Conservation (phyloP, 2,888 invertebrate genomes). For the Pandemis corylana region DNA sequence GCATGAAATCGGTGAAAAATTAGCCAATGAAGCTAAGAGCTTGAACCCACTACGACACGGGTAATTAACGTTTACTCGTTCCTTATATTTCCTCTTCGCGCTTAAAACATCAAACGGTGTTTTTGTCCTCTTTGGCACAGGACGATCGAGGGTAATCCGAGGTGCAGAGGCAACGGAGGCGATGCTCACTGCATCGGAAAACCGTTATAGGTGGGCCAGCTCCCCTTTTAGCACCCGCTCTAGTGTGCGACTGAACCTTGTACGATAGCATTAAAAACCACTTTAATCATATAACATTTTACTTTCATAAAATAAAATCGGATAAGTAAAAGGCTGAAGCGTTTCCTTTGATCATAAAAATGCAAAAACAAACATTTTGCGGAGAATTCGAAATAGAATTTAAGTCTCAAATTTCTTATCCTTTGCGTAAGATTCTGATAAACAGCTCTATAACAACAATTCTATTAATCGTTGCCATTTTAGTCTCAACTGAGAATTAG, state of each 20-base stretch:
- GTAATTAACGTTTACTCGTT: slow-evolving; percentile 59
- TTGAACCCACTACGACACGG: slow-evolving; percentile 52
- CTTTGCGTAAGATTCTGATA: background rate
- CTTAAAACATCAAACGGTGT: slow-evolving; percentile 61
- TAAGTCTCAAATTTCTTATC: background rate
- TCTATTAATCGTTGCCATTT: slow-evolving; percentile 23
- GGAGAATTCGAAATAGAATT: background rate
- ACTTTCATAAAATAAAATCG: slow-evolving; percentile 9
- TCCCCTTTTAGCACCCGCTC: slow-evolving; percentile 61
- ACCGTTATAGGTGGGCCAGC: slow-evolving; percentile 64
- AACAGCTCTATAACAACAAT: background rate
- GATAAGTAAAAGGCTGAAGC: slow-evolving; percentile 3
- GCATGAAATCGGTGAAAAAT: slow-evolving; percentile 31
- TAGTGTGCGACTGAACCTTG: slow-evolving; percentile 48
- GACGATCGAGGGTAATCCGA: slow-evolving; percentile 65
- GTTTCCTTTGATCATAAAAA: background rate
- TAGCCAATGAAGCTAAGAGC: slow-evolving; percentile 44
- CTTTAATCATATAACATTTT: slow-evolving; percentile 29
- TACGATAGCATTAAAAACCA: slow-evolving; percentile 30
- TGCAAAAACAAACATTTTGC: slow-evolving; percentile 2
- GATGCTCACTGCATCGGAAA: slow-evolving; percentile 71
- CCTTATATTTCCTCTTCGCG: slow-evolving; percentile 55
- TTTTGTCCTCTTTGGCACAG: slow-evolving; percentile 54
- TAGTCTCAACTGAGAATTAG: slow-evolving; percentile 30
- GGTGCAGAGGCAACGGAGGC: slow-evolving; percentile 64